phyloP scores from a whole-genome alignment of 2,113 vertebrate species.

The Prionailurus bengalensis region DNA sequence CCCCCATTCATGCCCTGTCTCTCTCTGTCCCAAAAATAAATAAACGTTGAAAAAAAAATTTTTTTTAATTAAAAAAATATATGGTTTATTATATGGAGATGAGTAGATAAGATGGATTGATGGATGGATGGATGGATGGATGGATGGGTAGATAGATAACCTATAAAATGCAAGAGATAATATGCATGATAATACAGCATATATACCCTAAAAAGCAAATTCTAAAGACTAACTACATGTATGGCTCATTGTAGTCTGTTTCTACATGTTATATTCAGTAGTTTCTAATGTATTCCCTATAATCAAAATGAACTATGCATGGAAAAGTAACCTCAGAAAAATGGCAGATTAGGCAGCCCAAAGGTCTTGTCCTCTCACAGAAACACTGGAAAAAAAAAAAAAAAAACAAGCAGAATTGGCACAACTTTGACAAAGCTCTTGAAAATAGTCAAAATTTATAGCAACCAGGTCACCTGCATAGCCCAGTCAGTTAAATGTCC shows the following conservation, averaged over 20 bases:
- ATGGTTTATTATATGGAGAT: neutral
- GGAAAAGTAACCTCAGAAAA: neutral
- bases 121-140: no score
- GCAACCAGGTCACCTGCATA: neutral
- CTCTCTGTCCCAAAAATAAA: no score
- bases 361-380: neutral
- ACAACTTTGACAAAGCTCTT: neutral
- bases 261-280: neutral
- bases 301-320: neutral
- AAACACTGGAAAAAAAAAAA: neutral
- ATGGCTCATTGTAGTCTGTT: neutral
- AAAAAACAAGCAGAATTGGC: neutral
- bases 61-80: no score
- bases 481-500: no score
- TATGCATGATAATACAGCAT: neutral
- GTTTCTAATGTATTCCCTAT: neutral
- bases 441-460: neutral
- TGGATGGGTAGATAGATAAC: neutral
- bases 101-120: neutral
- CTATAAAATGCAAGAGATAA: neutral
- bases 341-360: no score
- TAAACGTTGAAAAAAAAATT: no score
- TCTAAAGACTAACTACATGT: neutral
- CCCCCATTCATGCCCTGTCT: no score
- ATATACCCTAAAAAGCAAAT: neutral